Evolutionary conservation across 2,113 vertebrate genomes (phyloP).

Genomic region (Aplodontia rufa): DNA sequence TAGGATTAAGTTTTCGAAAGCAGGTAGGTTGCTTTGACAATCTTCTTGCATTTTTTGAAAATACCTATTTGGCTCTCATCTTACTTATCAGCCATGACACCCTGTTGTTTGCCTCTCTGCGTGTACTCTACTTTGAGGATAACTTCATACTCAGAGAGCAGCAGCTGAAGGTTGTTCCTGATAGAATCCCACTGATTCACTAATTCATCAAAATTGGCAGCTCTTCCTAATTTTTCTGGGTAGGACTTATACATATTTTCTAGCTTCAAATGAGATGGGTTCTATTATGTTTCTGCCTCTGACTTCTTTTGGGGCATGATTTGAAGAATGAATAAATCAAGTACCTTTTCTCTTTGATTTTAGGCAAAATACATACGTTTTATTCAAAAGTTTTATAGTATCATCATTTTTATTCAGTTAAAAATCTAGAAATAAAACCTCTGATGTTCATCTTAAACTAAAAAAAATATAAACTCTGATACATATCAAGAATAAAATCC

Average conservation of each 20-base stretch:
- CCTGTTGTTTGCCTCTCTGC: background rate
- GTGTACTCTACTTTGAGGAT: background rate
- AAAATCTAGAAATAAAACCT: too few species aligned
- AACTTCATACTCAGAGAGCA: background rate
- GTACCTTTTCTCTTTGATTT: background rate
- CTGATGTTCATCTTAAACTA: too few species aligned
- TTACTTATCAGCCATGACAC: background rate
- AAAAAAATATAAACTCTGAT: too few species aligned
- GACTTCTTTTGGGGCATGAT: background rate
- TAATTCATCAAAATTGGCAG: background rate
- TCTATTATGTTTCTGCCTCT: background rate
- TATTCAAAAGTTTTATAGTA: too few species aligned
- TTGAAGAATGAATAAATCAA: background rate
- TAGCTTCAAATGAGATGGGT: background rate
- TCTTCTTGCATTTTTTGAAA: background rate
- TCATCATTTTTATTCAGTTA: too few species aligned
- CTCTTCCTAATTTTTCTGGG: background rate
- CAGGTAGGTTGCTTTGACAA: background rate
- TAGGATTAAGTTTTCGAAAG: background rate
- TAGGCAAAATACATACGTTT: too few species aligned
- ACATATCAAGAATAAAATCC: too few species aligned
- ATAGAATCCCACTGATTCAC: background rate
- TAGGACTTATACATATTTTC: background rate
- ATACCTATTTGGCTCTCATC: background rate
- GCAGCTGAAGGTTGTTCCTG: background rate